phyloP scores from a whole-genome alignment of 2,797 vertebrate genomes.

The Tolypeutes matacus region DNA sequence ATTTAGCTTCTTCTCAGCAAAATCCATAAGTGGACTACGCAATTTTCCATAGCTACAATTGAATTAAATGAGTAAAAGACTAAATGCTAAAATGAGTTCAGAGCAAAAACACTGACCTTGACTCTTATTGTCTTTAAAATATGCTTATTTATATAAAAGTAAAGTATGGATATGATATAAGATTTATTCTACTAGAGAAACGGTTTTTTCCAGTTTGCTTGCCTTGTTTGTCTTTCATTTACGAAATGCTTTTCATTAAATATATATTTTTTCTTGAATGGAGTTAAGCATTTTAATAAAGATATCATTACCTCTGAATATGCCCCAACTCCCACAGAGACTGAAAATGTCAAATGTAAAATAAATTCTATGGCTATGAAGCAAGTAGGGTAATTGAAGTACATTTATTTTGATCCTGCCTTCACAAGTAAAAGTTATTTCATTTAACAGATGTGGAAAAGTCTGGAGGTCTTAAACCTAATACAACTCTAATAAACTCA shows the following conservation, averaged over 20 bases:
- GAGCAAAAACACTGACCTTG: slow-evolving; percentile 39
- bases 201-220: slow-evolving; percentile 25
- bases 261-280: slow-evolving; percentile 61
- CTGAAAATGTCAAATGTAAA: slow-evolving; percentile 63
- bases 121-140: slow-evolving; percentile 40
- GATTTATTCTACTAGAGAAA: slow-evolving; percentile 43
- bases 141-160: neutral
- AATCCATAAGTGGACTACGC: neutral
- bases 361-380: slow-evolving; percentile 71
- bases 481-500: slow-evolving; percentile 83
- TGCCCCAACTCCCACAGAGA: slow-evolving; percentile 63
- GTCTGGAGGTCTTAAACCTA: slow-evolving; percentile 87
- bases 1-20: slow-evolving; percentile 5
- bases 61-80: slow-evolving; percentile 50
- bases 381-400: slow-evolving; percentile 85
- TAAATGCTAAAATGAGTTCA: slow-evolving; percentile 14
- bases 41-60: slow-evolving; percentile 45
- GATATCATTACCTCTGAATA: slow-evolving; percentile 58
- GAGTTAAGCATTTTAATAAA: slow-evolving; percentile 71
- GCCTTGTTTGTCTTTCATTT: slow-evolving; percentile 66
- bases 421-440: slow-evolving; percentile 81
- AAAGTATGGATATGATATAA: neutral
- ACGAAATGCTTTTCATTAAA: slow-evolving; percentile 61
- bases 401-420: slow-evolving; percentile 78
- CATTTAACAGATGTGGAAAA: slow-evolving; percentile 84